A percentile compares a stretch with the other conserved stretches of the same genome.
These are phyloP conservation scores for Aurelia sp. DNA, from an alignment of 30 jellyfish, hydroid and myxozoan species.

Conservation along the genomic window DNA sequence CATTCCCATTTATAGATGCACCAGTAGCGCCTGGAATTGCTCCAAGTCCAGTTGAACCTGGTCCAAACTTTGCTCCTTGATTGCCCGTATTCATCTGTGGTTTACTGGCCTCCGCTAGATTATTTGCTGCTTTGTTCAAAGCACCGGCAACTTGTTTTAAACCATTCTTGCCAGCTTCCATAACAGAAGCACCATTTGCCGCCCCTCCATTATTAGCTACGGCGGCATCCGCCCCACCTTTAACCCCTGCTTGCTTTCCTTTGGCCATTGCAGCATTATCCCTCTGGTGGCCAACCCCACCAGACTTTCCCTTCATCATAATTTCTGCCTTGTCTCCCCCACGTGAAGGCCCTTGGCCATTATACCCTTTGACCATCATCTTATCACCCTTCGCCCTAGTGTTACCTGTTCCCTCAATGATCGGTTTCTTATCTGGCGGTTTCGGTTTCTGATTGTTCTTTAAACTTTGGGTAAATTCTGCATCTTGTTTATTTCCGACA, in stretches of 20 bases:
- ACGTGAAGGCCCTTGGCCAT: conserved; percentile 72
- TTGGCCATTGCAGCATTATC: conserved; percentile 49
- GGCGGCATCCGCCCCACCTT: conserved; percentile 74
- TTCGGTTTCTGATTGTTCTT: conserved; percentile 35
- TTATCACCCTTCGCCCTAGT: conserved; percentile 37
- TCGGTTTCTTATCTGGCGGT: conserved; percentile 50
- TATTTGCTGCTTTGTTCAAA: conserved; percentile 44
- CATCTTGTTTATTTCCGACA: conserved; percentile 61
- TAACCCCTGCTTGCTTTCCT: conserved; percentile 72
- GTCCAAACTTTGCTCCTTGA: conserved; percentile 45
- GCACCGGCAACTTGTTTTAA: conserved; percentile 50
- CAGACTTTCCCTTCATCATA: conserved; percentile 37
- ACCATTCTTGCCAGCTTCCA: conserved; percentile 63
- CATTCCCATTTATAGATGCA: conserved; percentile 55
- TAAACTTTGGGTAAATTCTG: conserved; percentile 52
- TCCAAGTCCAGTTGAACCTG: conserved; percentile 73
- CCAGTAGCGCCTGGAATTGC: conserved; percentile 72
- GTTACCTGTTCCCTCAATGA: conserved; percentile 37
- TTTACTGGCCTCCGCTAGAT: conserved; percentile 15
- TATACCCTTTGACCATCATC: conserved; percentile 43
- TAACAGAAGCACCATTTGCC: conserved; percentile 54
- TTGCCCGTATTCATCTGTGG: conserved; percentile 16
- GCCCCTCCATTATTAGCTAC: conserved; percentile 18
- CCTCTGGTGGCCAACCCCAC: conserved; percentile 8
- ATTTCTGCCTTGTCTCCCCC: conserved; percentile 53